Evolutionary conservation across 2,113 vertebrate species (phyloP), one percentile per base, ranked within the genome.

Genomic region (Hystrix brachyura): DNA sequence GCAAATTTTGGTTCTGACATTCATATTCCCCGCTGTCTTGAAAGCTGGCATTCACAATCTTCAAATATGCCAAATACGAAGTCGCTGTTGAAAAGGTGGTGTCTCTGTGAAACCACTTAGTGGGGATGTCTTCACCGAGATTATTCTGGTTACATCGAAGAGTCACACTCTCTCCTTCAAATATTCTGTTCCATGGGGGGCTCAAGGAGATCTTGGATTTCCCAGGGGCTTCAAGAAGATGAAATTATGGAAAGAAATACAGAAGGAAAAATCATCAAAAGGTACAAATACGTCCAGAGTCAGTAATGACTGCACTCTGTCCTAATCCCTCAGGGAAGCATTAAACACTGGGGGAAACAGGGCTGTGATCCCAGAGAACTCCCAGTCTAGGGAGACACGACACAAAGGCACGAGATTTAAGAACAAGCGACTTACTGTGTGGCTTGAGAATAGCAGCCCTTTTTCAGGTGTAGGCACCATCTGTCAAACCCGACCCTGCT

Each of bases 141-240:
- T 11, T 7, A 0, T 83, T 48, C 2, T 3, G 12, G 7, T 19
- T 1, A 83, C 98, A 98, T 25, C 2, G 69, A 34, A 98, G 91
- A 51, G 57, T 97, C 74, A 98, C 97, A 29, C 5, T 78, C 0
- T 98, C 98, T 59, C 83, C 91, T 91, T 0, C 43, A 71, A 98
- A 87, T 94, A 98, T 93, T 84, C 69, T 84, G 21, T 55, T 93
- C 97, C 97, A 98, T 7, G 83, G 95, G 1, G 98, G 97, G 3
- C 60, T 80, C 89, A 98, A 64, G 62, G 87, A 91, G 21, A 98
- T 0, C 0, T 0, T 25, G 65, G 94, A 80, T 86, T 93, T 95
- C 62, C 0, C 3, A 53, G 1, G 11, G 48, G 8, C 97, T 96
- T 93, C 25, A 43, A 89, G 85, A 59, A 95, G 69, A 82, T 88